A percentile compares a stretch with the other conserved stretches of the same genome.
phyloP scores from a whole-genome alignment of 2,888 invertebrate genomes.

The Lepidochitona cinerea region DNA sequence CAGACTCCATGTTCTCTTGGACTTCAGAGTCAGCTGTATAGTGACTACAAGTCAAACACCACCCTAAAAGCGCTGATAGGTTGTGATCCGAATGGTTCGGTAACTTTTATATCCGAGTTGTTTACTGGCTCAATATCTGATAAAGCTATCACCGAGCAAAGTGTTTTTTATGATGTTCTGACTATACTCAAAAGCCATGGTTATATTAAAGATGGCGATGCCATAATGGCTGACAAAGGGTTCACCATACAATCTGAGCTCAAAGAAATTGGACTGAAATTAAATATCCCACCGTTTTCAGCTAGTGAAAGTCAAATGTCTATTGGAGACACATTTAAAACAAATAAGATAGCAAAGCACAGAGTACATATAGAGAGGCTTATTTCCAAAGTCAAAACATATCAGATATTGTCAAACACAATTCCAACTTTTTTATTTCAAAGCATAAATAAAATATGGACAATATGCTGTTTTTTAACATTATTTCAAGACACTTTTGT shows the following conservation, averaged over 20 bases:
- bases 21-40: background rate
- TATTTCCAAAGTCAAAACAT: background rate
- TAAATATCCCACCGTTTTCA: background rate
- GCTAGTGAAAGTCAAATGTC: background rate
- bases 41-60: background rate
- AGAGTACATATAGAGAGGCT: background rate
- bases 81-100: constrained; percentile 21
- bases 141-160: background rate
- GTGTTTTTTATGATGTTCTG: background rate
- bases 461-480: background rate
- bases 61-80: constrained; percentile 23
- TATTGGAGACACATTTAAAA: background rate
- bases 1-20: constrained; percentile 17
- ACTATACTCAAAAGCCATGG: background rate
- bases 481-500: too few species aligned
- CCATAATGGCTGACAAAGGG: background rate
- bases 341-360: background rate
- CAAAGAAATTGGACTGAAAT: background rate
- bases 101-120: constrained; percentile 20
- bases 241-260: background rate
- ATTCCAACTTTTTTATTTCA: background rate
- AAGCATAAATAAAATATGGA: background rate
- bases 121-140: constrained; percentile 15
- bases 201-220: background rate
- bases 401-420: background rate